Percentiles rank a stretch among this genome's conserved stretches.
Evolutionary conservation across 1,140 invertebrate genomes (phyloP).

Genomic region (Drosophila novamexicana): DNA sequence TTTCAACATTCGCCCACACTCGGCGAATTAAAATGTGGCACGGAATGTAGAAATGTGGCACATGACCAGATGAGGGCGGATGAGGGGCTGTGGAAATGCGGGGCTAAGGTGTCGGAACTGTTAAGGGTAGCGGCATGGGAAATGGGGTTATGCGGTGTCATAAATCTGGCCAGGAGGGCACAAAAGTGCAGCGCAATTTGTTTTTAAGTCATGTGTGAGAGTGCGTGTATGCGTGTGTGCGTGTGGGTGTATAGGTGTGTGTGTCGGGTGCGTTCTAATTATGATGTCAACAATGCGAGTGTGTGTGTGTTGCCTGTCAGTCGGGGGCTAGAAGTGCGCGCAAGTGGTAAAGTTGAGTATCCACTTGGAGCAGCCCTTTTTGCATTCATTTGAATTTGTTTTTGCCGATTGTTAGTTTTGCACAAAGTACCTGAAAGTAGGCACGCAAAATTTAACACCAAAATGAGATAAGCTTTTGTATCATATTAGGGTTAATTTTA

Average conservation of each 20-base stretch:
- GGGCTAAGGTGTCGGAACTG: conserved; percentile 10
- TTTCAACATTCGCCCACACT: conserved; percentile 52
- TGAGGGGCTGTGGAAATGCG: background rate
- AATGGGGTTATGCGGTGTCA: conserved; percentile 70
- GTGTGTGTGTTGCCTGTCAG: conserved; percentile 13
- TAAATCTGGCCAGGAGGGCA: conserved; percentile 68
- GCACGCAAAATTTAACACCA: conserved; percentile 39
- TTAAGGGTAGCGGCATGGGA: conserved; percentile 10
- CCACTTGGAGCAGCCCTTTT: conserved; percentile 36
- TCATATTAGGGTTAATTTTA: background rate
- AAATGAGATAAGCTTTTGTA: conserved; percentile 1
- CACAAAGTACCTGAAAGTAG: conserved; percentile 50
- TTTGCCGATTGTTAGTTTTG: conserved; percentile 39
- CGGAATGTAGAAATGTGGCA: conserved; percentile 76
- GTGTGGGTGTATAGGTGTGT: conserved; percentile 22
- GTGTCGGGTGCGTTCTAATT: conserved; percentile 39
- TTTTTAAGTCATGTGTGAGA: conserved; percentile 61
- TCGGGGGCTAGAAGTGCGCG: conserved; percentile 19
- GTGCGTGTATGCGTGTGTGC: conserved; percentile 37
- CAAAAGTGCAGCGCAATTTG: conserved; percentile 74
- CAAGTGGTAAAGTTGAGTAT: conserved; percentile 47
- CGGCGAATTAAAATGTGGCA: conserved; percentile 77
- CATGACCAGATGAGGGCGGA: conserved; percentile 29
- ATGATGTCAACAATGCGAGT: conserved; percentile 20
- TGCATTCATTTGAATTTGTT: conserved; percentile 29